phyloP scores from a whole-genome alignment of 2,113 vertebrate genomes.

The Melozone crissalis region DNA sequence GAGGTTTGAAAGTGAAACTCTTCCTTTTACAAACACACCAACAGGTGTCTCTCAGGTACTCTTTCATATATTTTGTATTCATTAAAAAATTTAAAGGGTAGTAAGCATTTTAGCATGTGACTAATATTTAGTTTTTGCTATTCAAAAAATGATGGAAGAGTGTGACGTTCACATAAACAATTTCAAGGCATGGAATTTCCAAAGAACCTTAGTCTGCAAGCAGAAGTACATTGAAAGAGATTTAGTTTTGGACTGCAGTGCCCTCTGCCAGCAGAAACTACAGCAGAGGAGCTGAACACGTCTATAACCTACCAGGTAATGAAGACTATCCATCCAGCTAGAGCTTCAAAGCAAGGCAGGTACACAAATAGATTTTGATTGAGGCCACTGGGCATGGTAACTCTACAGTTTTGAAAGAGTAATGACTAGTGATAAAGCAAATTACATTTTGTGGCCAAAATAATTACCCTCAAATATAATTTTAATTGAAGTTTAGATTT shows the following conservation, averaged over 20 bases:
- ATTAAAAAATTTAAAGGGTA: neutral
- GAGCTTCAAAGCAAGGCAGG: neutral
- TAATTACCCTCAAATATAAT: neutral
- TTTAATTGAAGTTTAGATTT: conserved; percentile 6
- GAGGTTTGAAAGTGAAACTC: neutral
- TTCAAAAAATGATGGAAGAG: neutral
- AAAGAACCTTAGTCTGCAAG: neutral
- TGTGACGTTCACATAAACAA: neutral
- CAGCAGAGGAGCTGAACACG: neutral
- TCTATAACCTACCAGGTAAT: neutral
- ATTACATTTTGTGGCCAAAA: neutral
- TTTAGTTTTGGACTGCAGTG: neutral
- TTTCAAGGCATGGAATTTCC: neutral
- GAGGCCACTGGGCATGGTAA: neutral
- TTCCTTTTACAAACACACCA: neutral
- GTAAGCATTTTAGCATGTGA: neutral
- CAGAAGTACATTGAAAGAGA: neutral
- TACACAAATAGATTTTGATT: neutral
- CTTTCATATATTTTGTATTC: neutral
- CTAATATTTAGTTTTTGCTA: neutral
- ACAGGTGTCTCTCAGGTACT: neutral
- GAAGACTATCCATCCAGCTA: neutral
- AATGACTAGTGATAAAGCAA: neutral
- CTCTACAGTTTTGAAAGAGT: neutral
- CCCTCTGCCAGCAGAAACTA: neutral